phyloP scores from a whole-genome alignment of 2,113 vertebrate species.

The Entelurus aequoreus region DNA sequence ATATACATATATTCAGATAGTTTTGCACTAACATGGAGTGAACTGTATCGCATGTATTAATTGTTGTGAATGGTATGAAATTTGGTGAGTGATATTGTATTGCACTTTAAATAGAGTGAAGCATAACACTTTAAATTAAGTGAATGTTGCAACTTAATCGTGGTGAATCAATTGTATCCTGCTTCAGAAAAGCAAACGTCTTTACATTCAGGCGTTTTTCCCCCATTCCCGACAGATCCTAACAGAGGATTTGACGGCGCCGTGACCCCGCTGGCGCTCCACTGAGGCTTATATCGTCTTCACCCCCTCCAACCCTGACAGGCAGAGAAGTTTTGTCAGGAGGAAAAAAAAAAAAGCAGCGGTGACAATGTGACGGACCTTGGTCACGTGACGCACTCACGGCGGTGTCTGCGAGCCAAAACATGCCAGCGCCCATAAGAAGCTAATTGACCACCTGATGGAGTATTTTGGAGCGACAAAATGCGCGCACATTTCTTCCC shows the following conservation, averaged over 20 bases:
- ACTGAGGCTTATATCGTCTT: conserved; percentile 45
- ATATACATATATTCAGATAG: too few relatives aligned
- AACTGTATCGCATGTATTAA: too few relatives aligned
- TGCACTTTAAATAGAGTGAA: too few relatives aligned
- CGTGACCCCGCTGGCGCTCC: conserved; percentile 35
- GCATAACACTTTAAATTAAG: too few relatives aligned
- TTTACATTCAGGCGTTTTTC: conserved; percentile 10
- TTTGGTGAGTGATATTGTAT: too few relatives aligned
- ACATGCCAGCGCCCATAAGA: conserved; percentile 5
- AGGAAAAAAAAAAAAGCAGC: conserved; percentile 20
- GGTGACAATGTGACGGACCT: background rate
- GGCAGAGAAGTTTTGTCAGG: conserved; percentile 17
- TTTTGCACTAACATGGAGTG: too few relatives aligned
- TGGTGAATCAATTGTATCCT: too few relatives aligned
- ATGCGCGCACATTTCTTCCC: background rate
- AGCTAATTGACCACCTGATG: conserved; percentile 13
- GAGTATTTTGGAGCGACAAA: conserved; percentile 1
- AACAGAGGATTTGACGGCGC: conserved; percentile 23
- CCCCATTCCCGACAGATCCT: conserved; percentile 28
- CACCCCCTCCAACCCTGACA: conserved; percentile 5
- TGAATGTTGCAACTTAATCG: too few relatives aligned
- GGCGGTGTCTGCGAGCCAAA: conserved; percentile 2
- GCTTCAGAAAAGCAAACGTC: too few relatives aligned
- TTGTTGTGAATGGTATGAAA: too few relatives aligned
- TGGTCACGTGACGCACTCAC: background rate